Conservation (phyloP, 2,888 invertebrate genomes). For the Conistra vaccinii region DNA sequence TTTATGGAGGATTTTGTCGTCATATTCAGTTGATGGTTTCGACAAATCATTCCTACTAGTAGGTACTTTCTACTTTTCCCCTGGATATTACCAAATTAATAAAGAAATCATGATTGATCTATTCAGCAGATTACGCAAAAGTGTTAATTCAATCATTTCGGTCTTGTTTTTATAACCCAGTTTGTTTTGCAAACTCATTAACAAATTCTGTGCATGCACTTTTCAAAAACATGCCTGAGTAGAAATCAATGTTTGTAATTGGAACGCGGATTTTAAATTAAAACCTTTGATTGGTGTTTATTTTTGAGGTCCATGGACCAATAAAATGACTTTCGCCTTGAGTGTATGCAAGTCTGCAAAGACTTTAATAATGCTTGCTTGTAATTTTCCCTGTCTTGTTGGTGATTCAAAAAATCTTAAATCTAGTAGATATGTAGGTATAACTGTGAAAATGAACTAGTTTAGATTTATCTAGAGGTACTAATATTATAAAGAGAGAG, state of each 20-base stretch:
- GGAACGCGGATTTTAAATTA: conserved; percentile 46
- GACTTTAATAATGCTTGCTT: neutral
- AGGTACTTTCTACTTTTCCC: conserved; percentile 11
- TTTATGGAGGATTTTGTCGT: neutral
- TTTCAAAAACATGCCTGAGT: conserved; percentile 57
- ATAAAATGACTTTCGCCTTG: conserved; percentile 32
- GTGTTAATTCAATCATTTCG: conserved; percentile 65
- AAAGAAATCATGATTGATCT: conserved; percentile 11
- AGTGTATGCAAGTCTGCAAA: no score
- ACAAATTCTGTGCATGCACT: conserved; percentile 58
- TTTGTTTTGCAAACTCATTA: conserved; percentile 73
- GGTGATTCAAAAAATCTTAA: neutral
- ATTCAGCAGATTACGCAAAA: conserved; percentile 56
- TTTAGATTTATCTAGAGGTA: no score
- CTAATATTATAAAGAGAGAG: no score
- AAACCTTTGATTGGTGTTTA: conserved; percentile 41
- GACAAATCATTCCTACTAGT: neutral
- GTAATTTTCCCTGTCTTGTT: neutral
- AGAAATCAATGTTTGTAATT: conserved; percentile 58
- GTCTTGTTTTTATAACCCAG: conserved; percentile 79
- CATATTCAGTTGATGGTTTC: conserved; percentile 15
- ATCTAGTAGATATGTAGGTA: no score
- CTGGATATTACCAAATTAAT: conserved; percentile 3
- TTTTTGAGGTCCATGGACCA: conserved; percentile 10
- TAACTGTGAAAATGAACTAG: neutral